Base-by-base conservation (phyloP, 2,888 invertebrate genomes). In the Biston stratarius region DNA sequence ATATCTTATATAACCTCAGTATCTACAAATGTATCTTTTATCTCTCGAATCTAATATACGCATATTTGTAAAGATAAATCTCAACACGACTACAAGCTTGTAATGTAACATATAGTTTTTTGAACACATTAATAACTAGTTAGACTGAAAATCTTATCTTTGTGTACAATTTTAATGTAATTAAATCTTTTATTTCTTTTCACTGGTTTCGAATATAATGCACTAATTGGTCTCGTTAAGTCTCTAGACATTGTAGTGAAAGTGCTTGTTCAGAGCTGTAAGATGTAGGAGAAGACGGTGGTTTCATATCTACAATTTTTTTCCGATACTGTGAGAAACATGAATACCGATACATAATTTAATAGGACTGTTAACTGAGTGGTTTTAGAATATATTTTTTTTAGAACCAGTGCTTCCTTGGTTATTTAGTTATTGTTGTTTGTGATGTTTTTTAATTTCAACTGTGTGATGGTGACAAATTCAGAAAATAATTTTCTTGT, bases 161-260 rank as follows among this genome's bases (percentile, higher is more conserved):
- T 53, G 33, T 62, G 49, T 62, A 52, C 51, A 38, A 61, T 57
- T 64, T 60, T 59, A 42, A 60, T 57, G 60, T 61, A 68, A 64
- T 62, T 62, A 66, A 62, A 61, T 61, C 49, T 72, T 64, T 67
- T 71, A 71, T 73, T 71, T 71, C 66, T 73, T 72, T 74, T 70
- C 71, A 61, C 68, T 63, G 24, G 61, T 58, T 70, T 64, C 68
- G 67, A 66, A 65, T 67, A 67, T 60, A 62, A 67, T 67, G 73
- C 72, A 65, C 71, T 76, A 75, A 77, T 77, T 77, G 76, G 70
- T 72, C 69, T 74, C 53, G 73, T 73, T 74, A 72, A 66, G 55
- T 63, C 67, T 62, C 49, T 57, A 69, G 33, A 69, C 67, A 69
- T 70, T 73, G 68, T n/a, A 74, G 76, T 75, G 77, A 78, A 77